Percentiles rank a stretch among this genome's conserved stretches.
These are phyloP conservation scores for Bemisia tabaci DNA, from an alignment of 1,140 invertebrate genomes.

Conservation along the genomic window DNA sequence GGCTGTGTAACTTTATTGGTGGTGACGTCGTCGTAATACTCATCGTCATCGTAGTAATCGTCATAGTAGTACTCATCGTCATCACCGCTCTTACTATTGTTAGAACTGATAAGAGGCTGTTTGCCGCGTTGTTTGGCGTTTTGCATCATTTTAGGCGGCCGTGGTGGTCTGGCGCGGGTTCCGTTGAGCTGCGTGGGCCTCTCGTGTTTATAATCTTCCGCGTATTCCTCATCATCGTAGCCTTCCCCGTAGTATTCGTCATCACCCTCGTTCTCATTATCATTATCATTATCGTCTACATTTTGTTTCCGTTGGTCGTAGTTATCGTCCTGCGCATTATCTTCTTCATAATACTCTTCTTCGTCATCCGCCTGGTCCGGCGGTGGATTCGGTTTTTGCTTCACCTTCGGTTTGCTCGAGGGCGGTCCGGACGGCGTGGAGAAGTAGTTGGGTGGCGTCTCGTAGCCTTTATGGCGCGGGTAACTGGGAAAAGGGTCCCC, in stretches of 20 bases:
- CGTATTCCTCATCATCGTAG: conserved; percentile 13
- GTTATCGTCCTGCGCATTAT: conserved; percentile 5
- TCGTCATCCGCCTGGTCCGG: background rate
- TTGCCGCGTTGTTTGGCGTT: conserved; percentile 7
- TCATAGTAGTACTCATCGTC: conserved; percentile 9
- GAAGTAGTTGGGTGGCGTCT: background rate
- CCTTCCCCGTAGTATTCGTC: conserved; percentile 15
- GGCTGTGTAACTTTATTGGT: background rate
- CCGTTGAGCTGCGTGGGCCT: background rate
- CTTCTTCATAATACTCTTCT: background rate
- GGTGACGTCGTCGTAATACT: background rate
- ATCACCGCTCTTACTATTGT: conserved; percentile 7
- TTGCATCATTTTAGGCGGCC: conserved; percentile 10
- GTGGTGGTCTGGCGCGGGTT: conserved; percentile 9
- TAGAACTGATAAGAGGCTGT: background rate
- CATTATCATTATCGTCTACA: conserved; percentile 5
- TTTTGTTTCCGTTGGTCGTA: conserved; percentile 9
- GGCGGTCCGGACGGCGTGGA: background rate
- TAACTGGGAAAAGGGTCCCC: background rate
- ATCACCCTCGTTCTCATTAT: conserved; percentile 7
- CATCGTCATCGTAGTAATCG: conserved; percentile 1
- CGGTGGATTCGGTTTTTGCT: conserved; percentile 5
- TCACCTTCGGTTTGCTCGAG: conserved; percentile 5
- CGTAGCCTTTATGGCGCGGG: background rate
- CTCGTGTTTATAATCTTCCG: background rate